Evolutionary conservation across 2,888 invertebrate genomes (phyloP).

Genomic region (Pristionchus entomophagus): DNA sequence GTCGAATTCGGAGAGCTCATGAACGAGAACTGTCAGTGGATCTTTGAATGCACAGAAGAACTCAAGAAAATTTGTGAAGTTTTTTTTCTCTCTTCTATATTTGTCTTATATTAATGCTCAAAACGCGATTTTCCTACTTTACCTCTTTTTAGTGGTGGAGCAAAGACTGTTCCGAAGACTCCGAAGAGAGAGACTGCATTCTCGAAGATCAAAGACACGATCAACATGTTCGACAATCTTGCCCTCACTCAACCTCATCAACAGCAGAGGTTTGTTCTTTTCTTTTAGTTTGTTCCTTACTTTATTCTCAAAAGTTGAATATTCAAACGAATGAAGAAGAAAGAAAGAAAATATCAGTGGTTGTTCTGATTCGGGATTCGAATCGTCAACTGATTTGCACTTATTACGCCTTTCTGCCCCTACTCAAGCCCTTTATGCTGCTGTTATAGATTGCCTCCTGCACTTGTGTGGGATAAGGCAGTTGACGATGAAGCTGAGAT

Average conservation of each 20-base stretch:
- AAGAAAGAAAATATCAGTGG: too few relatives aligned
- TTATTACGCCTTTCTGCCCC: too few relatives aligned
- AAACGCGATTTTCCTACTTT: too few relatives aligned
- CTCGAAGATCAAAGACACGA: slow-evolving; percentile 35
- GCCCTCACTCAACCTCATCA: neutral
- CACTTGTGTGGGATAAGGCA: neutral
- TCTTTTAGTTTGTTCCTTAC: too few relatives aligned
- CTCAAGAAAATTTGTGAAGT: slow-evolving; percentile 24
- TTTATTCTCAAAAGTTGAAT: neutral
- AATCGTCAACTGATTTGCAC: too few relatives aligned
- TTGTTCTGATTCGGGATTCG: too few relatives aligned
- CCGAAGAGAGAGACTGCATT: slow-evolving; percentile 41
- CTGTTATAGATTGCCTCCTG: neutral
- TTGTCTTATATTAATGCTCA: too few relatives aligned
- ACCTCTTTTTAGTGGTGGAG: slow-evolving; percentile 33
- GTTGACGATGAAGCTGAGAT: neutral
- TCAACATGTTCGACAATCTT: slow-evolving; percentile 45
- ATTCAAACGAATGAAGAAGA: too few relatives aligned
- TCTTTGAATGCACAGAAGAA: neutral
- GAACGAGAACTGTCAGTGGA: slow-evolving; percentile 17
- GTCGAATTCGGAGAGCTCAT: slow-evolving; percentile 8
- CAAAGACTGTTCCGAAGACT: slow-evolving; percentile 41
- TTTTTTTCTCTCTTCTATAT: too few relatives aligned
- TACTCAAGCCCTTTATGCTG: too few relatives aligned
- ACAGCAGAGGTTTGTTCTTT: slow-evolving; percentile 1